Conservation (phyloP, 2,113 vertebrate species). For the Mirounga angustirostris region DNA sequence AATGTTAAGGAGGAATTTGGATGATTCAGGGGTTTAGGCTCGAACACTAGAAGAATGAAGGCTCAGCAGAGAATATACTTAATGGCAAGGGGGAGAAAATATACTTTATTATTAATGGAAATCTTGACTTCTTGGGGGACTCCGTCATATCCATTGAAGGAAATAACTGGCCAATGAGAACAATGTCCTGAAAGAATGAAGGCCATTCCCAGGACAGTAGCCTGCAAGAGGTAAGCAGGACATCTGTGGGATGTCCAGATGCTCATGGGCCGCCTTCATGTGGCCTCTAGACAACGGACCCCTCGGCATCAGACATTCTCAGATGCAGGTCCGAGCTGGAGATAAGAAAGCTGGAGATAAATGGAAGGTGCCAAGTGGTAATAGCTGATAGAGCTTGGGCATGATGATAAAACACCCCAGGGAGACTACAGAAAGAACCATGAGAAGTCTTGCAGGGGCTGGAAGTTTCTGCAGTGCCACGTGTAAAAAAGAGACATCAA, state of each 20-base stretch:
- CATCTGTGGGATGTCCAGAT: neutral
- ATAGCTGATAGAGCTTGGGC: neutral
- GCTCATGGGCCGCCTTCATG: neutral
- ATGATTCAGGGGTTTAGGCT: neutral
- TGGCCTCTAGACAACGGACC: neutral
- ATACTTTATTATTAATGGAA: neutral
- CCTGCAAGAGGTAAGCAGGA: neutral
- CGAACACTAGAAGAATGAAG: neutral
- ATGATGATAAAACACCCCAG: neutral
- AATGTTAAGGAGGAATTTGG: neutral
- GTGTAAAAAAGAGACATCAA: neutral
- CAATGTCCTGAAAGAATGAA: neutral
- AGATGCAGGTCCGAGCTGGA: neutral
- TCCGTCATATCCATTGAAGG: neutral
- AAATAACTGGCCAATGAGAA: neutral
- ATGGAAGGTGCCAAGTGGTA: neutral
- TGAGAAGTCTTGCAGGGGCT: neutral
- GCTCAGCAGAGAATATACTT: neutral
- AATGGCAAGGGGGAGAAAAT: neutral
- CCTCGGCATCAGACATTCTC: neutral
- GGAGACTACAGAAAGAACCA: neutral
- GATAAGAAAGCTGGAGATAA: neutral
- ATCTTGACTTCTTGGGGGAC: slow-evolving; percentile 25
- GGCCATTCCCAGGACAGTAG: neutral
- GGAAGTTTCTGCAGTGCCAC: neutral